These are phyloP conservation scores for Schmidtea mediterranea DNA, from an alignment of 1,140 invertebrate species.

Conservation along the genomic window DNA sequence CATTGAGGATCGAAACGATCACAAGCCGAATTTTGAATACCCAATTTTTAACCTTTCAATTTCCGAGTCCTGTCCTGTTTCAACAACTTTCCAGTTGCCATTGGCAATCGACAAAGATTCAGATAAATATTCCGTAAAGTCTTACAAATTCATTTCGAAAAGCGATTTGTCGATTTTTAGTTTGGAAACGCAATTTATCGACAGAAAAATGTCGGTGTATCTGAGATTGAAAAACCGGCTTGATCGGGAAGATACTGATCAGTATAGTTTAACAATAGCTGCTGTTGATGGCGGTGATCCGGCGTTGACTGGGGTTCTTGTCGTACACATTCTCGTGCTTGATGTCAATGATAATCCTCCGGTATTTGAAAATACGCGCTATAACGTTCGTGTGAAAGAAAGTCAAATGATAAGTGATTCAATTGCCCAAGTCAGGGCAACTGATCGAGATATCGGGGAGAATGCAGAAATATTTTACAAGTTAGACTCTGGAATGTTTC, in stretches of 20 bases:
- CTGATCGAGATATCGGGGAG: slow-evolving; percentile 48
- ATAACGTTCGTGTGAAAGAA: slow-evolving; percentile 72
- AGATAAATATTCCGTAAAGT: too few relatives aligned
- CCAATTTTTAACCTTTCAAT: too few relatives aligned
- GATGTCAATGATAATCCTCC: slow-evolving; percentile 4
- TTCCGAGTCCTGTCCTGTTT: too few relatives aligned
- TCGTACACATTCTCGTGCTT: neutral
- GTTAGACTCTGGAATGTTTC: slow-evolving; percentile 45
- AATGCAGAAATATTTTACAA: slow-evolving; percentile 65
- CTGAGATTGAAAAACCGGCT: slow-evolving; percentile 29
- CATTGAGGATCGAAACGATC: too few relatives aligned
- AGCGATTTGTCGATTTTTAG: too few relatives aligned
- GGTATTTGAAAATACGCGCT: slow-evolving; percentile 32
- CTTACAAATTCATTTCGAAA: too few relatives aligned
- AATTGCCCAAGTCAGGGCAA: slow-evolving; percentile 62
- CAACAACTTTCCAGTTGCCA: too few relatives aligned
- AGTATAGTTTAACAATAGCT: slow-evolving; percentile 48
- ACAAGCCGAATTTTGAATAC: too few relatives aligned
- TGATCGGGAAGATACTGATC: slow-evolving; percentile 46
- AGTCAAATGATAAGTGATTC: slow-evolving; percentile 64
- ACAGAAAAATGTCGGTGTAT: too few relatives aligned
- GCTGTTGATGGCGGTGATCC: slow-evolving; percentile 58
- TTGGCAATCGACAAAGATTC: too few relatives aligned
- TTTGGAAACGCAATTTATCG: too few relatives aligned
- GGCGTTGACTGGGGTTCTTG: slow-evolving; percentile 26